Evolutionary conservation across 2,888 invertebrate species (phyloP).

Genomic region (Zeuzera pyrina): DNA sequence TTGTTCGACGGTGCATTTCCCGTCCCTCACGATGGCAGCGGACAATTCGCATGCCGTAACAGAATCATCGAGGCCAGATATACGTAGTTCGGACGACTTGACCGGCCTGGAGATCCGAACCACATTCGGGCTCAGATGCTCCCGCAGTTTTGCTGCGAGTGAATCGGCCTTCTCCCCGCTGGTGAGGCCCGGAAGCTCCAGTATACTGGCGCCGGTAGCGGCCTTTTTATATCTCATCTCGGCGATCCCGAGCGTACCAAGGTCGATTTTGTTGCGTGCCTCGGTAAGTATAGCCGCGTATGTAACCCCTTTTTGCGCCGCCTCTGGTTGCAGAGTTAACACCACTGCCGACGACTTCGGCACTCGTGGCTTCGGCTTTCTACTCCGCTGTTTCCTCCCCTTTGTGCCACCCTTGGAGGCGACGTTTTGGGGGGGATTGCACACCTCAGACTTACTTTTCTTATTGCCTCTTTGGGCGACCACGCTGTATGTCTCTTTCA

Average conservation of each 20-base stretch:
- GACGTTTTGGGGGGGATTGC: too few species aligned
- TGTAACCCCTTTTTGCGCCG: background rate
- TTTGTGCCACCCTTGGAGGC: too few species aligned
- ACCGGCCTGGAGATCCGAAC: conserved; percentile 8
- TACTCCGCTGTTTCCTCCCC: too few species aligned
- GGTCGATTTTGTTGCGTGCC: conserved; percentile 3
- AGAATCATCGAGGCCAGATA: conserved; percentile 8
- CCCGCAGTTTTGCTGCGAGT: conserved; percentile 7
- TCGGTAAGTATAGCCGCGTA: background rate
- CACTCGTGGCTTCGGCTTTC: too few species aligned
- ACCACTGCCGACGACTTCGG: conserved; percentile 1
- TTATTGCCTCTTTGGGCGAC: too few species aligned
- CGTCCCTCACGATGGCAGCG: background rate
- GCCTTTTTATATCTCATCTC: conserved; percentile 4
- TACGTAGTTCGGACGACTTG: conserved; percentile 4
- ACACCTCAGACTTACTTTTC: too few species aligned
- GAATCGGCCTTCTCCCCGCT: conserved; percentile 8
- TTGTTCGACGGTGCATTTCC: background rate
- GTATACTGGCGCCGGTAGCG: conserved; percentile 9
- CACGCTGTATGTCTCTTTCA: too few species aligned
- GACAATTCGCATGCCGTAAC: conserved; percentile 1
- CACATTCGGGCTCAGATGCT: conserved; percentile 1
- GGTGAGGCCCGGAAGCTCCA: conserved; percentile 8
- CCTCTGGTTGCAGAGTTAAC: conserved; percentile 1
- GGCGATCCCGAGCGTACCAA: conserved; percentile 3